Conservation (phyloP, 1,140 invertebrate species). For the Gryon sp. region DNA sequence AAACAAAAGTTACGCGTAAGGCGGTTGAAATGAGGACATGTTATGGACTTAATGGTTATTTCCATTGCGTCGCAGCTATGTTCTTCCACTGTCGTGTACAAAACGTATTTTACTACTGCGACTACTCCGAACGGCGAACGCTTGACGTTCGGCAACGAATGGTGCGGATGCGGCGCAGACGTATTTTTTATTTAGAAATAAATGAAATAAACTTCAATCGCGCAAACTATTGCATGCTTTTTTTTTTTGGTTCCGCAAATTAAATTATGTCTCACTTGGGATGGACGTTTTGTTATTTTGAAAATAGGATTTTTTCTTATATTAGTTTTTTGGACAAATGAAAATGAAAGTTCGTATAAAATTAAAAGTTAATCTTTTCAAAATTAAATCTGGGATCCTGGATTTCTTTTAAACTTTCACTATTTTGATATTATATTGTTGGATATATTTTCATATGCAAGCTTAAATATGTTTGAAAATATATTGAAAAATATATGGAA, state of each 20-base stretch:
- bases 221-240: slow-evolving; percentile 5
- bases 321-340: too few relatives aligned
- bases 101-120: slow-evolving; percentile 64
- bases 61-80: slow-evolving; percentile 44
- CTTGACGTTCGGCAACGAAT: slow-evolving; percentile 42
- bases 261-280: too few relatives aligned
- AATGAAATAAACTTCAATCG: slow-evolving; percentile 57
- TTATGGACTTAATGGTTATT: slow-evolving; percentile 56
- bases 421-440: too few relatives aligned
- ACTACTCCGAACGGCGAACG: slow-evolving; percentile 27
- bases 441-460: too few relatives aligned
- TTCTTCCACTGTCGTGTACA: slow-evolving; percentile 60
- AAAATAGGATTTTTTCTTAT: too few relatives aligned
- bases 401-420: too few relatives aligned
- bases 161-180: slow-evolving; percentile 34
- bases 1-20: slow-evolving; percentile 49
- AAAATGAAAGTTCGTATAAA: too few relatives aligned
- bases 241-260: background rate
- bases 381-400: too few relatives aligned
- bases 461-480: too few relatives aligned
- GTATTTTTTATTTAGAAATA: slow-evolving; percentile 54
- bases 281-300: too few relatives aligned
- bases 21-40: slow-evolving; percentile 29
- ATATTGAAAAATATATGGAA: too few relatives aligned
- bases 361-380: too few relatives aligned